Conservation (phyloP, 2,797 vertebrate species). For the Peromyscus eremicus region DNA sequence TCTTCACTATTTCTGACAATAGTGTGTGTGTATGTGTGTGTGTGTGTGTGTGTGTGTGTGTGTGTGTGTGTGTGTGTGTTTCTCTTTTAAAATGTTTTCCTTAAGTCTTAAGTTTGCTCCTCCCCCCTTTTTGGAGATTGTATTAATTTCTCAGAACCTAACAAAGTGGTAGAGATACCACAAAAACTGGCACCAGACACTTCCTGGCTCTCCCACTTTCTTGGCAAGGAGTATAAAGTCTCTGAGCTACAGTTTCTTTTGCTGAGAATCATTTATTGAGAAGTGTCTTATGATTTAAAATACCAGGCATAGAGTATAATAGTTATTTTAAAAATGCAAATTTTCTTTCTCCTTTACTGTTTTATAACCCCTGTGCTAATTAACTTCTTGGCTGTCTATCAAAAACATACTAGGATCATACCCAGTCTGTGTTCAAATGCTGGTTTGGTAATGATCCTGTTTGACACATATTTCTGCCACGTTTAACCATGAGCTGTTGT, state of each 20-base stretch:
- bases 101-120: neutral
- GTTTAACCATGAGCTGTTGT: neutral
- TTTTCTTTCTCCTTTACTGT: neutral
- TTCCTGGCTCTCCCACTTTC: neutral
- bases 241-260: neutral
- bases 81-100: neutral
- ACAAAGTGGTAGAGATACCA: neutral
- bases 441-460: neutral
- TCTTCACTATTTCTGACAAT: neutral
- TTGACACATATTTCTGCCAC: neutral
- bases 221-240: neutral
- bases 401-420: neutral
- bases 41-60: too few relatives aligned
- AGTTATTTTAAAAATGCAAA: neutral
- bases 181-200: neutral
- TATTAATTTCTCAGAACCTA: neutral
- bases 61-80: too few relatives aligned
- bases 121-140: neutral
- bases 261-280: neutral
- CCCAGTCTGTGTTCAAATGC: slow-evolving; percentile 2
- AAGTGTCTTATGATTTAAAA: neutral
- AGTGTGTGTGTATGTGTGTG: too few relatives aligned
- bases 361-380: neutral
- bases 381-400: slow-evolving; percentile 16
- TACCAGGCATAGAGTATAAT: neutral